Base-by-base conservation (phyloP, 2,888 invertebrate genomes). In the Pristionchus arcanus region DNA sequence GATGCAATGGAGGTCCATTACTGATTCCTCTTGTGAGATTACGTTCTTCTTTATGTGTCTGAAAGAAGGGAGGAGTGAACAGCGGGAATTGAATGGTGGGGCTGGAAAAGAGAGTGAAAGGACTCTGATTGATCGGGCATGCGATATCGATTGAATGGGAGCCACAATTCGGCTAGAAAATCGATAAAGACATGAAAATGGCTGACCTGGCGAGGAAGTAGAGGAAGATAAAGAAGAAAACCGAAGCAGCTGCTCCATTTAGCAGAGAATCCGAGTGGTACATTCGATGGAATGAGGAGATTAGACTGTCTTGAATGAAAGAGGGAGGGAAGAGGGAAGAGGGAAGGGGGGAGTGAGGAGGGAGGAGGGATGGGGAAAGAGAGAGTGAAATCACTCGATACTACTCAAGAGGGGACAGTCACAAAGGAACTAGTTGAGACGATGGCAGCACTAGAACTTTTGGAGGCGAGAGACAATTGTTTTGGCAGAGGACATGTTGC, bases 211-310 rank as follows among this genome's bases (percentile, higher is more conserved):
- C 92, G 31, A 93, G 66, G 25, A 92, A 90, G 84, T 91, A 92
- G 16, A 93, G 90, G 77, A 93, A 93, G 71, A 93, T 87, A 83
- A 93, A 90, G 90, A 93, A 93, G n/a, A 93, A 90, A 2, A 92
- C 86, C 31, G 91, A 91, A 16, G 92, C 92, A n/a, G 91, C 92
- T 31, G 91, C 90, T 42, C 93, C 93, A 89, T 93, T 92, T 7
- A 92, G 91, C 91, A 93, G 91, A 31, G 91, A 91, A 77, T 92
- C 91, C 11, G 74, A 74, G 59, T 90, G 91, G 90, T 92, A 91
- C 93, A 93, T 93, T 31, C 2, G 83, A 83, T 28, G 71, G 71
- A 28, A 71, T 71, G 71, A 34, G 59, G 15, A 49, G 85, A 55
- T 37, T 25, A 53, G 85, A 49, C n/a, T n/a, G 85, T 21, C 55